phyloP scores from a whole-genome alignment of 2,113 vertebrate genomes.

The Melanerpes formicivorus region DNA sequence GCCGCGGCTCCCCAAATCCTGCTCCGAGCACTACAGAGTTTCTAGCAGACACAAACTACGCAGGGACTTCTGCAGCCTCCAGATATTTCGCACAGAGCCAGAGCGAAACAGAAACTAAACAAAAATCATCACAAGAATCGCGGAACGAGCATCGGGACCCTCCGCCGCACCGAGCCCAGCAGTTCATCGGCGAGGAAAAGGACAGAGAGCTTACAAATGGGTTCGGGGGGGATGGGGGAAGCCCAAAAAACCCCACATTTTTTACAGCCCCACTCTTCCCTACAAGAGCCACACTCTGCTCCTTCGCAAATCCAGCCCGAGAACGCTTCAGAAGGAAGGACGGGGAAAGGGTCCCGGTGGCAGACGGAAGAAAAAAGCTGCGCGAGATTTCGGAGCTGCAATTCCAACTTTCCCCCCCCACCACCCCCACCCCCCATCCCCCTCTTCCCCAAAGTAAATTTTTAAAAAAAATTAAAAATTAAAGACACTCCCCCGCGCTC shows the following conservation, averaged over 20 bases:
- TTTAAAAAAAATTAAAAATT: conserved; percentile 65
- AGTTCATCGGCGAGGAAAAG: background rate
- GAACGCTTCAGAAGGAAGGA: background rate
- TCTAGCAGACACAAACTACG: background rate
- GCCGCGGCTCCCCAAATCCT: background rate
- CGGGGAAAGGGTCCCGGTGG: background rate
- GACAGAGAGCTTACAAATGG: background rate
- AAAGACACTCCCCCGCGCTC: conserved; percentile 58
- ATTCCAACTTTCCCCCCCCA: background rate
- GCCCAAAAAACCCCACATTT: too few species aligned
- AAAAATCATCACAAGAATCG: background rate
- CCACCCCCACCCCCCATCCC: background rate
- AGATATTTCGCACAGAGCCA: background rate
- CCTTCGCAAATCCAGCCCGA: background rate
- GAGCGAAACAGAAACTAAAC: conserved; percentile 79
- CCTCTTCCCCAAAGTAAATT: conserved; percentile 6
- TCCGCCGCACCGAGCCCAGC: background rate
- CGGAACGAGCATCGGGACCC: background rate
- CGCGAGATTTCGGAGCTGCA: background rate
- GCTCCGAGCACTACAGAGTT: background rate
- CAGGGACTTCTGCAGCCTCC: conserved; percentile 23
- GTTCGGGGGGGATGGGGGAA: background rate
- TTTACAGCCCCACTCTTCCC: background rate
- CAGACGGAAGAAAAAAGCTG: conserved; percentile 2
- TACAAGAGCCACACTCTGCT: background rate